A percentile compares a stretch with the other conserved stretches of the same genome.
Conservation (phyloP, 2,797 vertebrate species). For the Paratrypauchen microcephalus region DNA sequence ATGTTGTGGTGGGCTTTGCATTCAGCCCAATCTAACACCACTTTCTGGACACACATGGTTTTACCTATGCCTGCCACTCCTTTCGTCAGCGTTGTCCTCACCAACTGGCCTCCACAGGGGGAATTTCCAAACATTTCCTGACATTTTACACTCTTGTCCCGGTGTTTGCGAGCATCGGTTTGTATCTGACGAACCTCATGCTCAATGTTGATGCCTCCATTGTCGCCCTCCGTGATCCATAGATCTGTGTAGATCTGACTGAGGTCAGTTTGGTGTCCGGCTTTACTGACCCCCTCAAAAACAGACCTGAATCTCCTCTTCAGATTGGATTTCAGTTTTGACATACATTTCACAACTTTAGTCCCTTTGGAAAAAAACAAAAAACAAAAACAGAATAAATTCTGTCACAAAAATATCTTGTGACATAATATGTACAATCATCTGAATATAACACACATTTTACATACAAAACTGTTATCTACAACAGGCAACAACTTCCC, state of each 20-base stretch:
- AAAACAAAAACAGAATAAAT: background rate
- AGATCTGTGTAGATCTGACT: constrained; percentile 13
- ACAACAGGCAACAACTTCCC: background rate
- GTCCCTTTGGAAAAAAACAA: too few relatives aligned
- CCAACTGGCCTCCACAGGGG: background rate
- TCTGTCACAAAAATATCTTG: background rate
- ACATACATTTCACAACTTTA: background rate
- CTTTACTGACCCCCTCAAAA: background rate
- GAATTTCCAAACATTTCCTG: background rate
- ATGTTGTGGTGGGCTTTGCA: constrained; percentile 1
- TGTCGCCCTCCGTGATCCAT: background rate
- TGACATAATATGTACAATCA: background rate
- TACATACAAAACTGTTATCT: too few relatives aligned
- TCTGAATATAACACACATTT: background rate
- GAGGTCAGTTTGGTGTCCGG: background rate
- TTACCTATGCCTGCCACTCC: constrained; percentile 11
- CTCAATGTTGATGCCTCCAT: background rate
- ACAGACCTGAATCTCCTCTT: background rate
- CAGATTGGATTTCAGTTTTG: constrained; percentile 7
- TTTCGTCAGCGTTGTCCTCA: constrained; percentile 11
- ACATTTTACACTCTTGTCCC: background rate
- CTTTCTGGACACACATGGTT: background rate
- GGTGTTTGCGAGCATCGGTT: background rate
- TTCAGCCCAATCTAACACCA: constrained; percentile 3
- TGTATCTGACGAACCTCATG: constrained; percentile 9